phyloP scores from a whole-genome alignment of 2,888 invertebrate genomes.

The Pseudococcus jackbeardsleyi region DNA sequence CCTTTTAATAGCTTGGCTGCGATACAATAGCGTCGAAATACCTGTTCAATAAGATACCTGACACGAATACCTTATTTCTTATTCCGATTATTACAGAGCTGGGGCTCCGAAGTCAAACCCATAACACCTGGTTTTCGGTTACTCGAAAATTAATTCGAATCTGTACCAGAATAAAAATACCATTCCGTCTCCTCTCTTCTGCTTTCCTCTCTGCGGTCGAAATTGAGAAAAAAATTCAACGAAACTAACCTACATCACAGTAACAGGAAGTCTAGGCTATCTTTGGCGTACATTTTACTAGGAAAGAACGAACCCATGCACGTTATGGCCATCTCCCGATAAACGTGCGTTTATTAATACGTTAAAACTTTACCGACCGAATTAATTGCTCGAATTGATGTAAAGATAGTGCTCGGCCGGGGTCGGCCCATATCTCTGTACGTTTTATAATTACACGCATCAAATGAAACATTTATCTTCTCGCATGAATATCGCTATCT shows the following conservation, averaged over 20 bases:
- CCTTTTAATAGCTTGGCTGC: constrained; percentile 13
- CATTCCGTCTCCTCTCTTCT: not conserved
- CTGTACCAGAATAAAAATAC: not conserved
- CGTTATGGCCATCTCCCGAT: not conserved
- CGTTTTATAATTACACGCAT: constrained; percentile 12
- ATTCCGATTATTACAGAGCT: not conserved
- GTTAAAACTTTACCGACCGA: not conserved
- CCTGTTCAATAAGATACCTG: constrained; percentile 34
- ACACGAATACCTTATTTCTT: constrained; percentile 9
- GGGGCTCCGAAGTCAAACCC: not conserved
- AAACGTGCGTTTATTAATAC: not conserved
- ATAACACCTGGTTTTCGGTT: not conserved
- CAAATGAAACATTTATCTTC: not conserved
- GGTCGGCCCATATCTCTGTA: not conserved
- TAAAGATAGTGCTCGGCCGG: not conserved
- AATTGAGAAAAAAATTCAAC: not conserved
- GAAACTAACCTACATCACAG: not conserved
- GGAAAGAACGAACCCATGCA: too few relatives aligned
- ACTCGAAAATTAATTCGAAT: not conserved
- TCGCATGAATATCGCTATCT: not conserved
- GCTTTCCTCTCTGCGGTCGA: too few relatives aligned
- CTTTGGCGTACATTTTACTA: not conserved
- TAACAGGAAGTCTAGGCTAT: not conserved
- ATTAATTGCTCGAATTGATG: constrained; percentile 3
- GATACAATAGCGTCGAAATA: constrained; percentile 11